These are phyloP conservation scores for Engystomops pustulosus DNA, from an alignment of 2,113 vertebrate species.

Conservation along the genomic window DNA sequence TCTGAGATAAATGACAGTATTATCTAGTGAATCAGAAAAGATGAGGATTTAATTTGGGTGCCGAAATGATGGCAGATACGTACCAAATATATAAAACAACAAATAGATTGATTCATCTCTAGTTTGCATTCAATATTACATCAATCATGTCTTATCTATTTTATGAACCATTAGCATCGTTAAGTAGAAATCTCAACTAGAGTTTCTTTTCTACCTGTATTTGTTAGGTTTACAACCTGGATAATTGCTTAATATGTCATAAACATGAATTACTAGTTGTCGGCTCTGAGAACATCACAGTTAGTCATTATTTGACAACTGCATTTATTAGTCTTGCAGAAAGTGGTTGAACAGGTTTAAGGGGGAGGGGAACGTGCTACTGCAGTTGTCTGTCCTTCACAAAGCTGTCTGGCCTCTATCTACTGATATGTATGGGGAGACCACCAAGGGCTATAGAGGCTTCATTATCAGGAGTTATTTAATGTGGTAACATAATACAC, in stretches of 20 bases:
- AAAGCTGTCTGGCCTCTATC: not conserved
- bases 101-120: no score
- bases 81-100: no score
- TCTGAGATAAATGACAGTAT: no score
- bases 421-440: not conserved
- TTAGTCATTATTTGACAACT: slow-evolving; percentile 35
- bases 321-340: slow-evolving; percentile 14
- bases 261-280: slow-evolving; percentile 40
- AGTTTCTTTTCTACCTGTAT: slow-evolving; percentile 5
- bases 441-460: not conserved
- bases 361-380: not conserved
- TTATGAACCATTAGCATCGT: not conserved
- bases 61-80: no score
- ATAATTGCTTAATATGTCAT: slow-evolving; percentile 19
- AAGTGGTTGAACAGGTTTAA: slow-evolving; percentile 35
- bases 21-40: no score
- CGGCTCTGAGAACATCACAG: slow-evolving; percentile 9
- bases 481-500: no score
- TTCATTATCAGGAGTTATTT: slow-evolving; percentile 3
- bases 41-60: no score
- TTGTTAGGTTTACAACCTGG: not conserved
- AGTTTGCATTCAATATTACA: no score
- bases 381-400: not conserved
- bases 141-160: not conserved
- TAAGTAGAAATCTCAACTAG: not conserved